Conservation (phyloP, 2,113 vertebrate species). For the Mungos mungo region DNA sequence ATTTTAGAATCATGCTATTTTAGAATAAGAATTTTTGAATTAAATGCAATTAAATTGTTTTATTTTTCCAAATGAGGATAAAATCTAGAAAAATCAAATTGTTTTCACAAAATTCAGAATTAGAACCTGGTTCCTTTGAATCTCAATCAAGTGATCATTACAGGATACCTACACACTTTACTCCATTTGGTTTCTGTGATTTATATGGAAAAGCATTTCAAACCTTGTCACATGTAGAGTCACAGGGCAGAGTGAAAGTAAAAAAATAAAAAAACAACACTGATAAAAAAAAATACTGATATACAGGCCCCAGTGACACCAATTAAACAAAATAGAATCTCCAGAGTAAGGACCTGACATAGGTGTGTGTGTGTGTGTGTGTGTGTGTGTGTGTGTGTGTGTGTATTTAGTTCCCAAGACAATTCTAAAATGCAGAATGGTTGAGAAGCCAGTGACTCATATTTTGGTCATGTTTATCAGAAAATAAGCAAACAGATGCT, state of each 20-base stretch:
- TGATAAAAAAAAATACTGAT: not conserved
- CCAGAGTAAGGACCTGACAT: fast-evolving
- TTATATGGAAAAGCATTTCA: not conserved
- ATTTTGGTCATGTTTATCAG: not conserved
- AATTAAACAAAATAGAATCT: not conserved
- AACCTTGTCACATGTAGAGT: not conserved
- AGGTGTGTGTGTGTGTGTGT: not conserved
- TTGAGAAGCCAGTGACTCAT: not conserved
- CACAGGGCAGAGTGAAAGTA: fast-evolving
- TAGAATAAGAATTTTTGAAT: not conserved
- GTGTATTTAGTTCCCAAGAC: not conserved
- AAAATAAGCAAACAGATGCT: not conserved
- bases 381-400: no score
- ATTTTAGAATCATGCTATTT: not conserved
- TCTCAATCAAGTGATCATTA: not conserved
- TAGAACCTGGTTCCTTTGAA: not conserved
- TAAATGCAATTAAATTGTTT: not conserved
- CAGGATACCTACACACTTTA: not conserved
- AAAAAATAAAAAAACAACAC: not conserved
- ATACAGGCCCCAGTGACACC: not conserved
- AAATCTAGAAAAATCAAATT: not conserved
- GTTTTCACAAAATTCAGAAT: not conserved
- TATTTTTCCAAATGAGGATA: not conserved
- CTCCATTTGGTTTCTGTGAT: not conserved
- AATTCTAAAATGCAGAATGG: not conserved